Evolutionary conservation across 2,888 invertebrate genomes (phyloP).

Genomic region (Limnephilus marmoratus): DNA sequence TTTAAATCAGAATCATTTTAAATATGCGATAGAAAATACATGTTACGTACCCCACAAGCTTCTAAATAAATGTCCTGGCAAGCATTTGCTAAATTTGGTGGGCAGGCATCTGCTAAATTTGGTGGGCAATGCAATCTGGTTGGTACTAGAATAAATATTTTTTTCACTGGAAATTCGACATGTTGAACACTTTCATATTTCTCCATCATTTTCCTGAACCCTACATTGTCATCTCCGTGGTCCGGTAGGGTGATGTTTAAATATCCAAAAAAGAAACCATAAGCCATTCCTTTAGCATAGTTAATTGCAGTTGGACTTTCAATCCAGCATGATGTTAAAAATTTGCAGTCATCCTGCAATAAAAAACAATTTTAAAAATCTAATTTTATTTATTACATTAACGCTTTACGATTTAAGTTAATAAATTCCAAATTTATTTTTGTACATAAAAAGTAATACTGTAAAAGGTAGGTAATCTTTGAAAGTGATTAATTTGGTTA

Average conservation of each 20-base stretch:
- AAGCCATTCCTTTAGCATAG: conserved; percentile 82
- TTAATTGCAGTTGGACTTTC: conserved; percentile 72
- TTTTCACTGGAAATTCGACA: conserved; percentile 76
- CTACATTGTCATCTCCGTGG: conserved; percentile 71
- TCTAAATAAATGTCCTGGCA: conserved; percentile 70
- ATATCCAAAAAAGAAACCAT: conserved; percentile 81
- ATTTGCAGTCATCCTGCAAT: conserved; percentile 54
- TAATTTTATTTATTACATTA: background rate
- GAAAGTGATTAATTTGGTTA: background rate
- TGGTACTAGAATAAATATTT: conserved; percentile 80
- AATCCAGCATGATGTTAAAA: conserved; percentile 65
- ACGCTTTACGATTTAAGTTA: too few species aligned
- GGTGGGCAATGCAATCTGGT: conserved; percentile 78
- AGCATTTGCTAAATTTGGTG: background rate
- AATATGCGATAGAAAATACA: background rate
- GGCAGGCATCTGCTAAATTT: conserved; percentile 73
- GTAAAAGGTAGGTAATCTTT: background rate
- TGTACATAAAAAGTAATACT: background rate
- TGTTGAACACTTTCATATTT: conserved; percentile 73
- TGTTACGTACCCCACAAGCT: conserved; percentile 70
- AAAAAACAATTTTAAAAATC: background rate
- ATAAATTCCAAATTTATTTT: too few species aligned
- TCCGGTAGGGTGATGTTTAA: conserved; percentile 77
- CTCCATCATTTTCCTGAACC: conserved; percentile 70
- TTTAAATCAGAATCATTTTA: background rate